Base-by-base conservation (phyloP, 2,888 invertebrate genomes). In the Erebia aethiops region DNA sequence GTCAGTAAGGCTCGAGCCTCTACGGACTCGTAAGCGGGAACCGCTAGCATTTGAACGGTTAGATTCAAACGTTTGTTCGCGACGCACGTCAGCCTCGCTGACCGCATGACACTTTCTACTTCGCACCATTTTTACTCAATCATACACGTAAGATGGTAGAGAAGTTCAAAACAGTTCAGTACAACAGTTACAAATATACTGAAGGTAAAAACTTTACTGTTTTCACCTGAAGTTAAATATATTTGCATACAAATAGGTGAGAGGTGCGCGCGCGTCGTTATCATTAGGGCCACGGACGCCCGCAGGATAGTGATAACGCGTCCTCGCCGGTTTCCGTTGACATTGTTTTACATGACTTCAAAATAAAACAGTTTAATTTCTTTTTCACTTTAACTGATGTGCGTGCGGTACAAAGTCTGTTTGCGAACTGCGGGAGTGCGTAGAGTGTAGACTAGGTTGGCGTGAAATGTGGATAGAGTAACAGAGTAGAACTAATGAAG, bases 1-100 rank as follows among this genome's bases (percentile, higher is more conserved):
- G 79, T 96, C 96, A 2, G 96, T 96, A 87, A 96, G 92, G 77
- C 96, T 96, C 0, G 96, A 96, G 0, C 96, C 96, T 1, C 96
- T 94, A 7, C 96, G 94, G 77, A 96, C 95, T 62, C 94, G 91
- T 62, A 94, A 86, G 14, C 95, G 88, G 41, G 91, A 87, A 4
- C 94, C 78, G 92, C 91, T 86, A 89, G 94, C 74, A 94, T 86
- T 75, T 1, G 84, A 78, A 7, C 88, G 87, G 62, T 73, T 86
- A 91, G 95, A 68, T 14, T 68, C 75, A 94, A 94, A 91, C 88
- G 94, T 78, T 63, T 95, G 87, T 9, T 96, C 96, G 87, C 82
- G 93, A 78, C 87, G 92, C 83, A 86, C 93, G 84, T 84, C 94
- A 65, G 87, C 92, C 87, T 84, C 90, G 79, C 93, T 93, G 75